phyloP scores from a whole-genome alignment of 2,797 vertebrate species.

The Cyclura pinguis region DNA sequence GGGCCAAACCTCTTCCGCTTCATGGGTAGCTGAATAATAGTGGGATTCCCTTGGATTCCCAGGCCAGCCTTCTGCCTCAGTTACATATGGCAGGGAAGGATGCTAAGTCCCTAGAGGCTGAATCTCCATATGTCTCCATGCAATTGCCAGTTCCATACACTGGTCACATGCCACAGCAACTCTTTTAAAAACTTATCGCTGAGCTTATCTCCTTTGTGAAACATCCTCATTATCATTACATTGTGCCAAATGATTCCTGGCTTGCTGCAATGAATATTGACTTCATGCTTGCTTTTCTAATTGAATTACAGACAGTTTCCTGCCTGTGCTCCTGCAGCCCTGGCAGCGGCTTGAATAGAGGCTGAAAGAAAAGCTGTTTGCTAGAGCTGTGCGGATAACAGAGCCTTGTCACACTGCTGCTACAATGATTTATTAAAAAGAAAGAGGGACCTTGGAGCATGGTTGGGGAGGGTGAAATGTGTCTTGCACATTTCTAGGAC shows the following conservation, averaged over 20 bases:
- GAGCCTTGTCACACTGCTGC: conserved; percentile 78
- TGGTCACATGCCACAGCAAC: conserved; percentile 66
- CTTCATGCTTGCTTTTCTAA: conserved; percentile 85
- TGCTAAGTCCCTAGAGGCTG: conserved; percentile 65
- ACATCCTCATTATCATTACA: conserved; percentile 83
- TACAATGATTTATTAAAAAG: conserved; percentile 83
- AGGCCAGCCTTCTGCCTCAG: conserved; percentile 67
- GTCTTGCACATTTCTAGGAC: conserved; percentile 68
- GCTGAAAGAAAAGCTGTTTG: conserved; percentile 83
- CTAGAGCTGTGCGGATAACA: conserved; percentile 80
- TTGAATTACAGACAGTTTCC: conserved; percentile 82
- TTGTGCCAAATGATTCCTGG: conserved; percentile 72
- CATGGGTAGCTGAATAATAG: conserved; percentile 48
- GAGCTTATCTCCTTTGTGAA: conserved; percentile 75
- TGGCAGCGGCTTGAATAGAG: conserved; percentile 80
- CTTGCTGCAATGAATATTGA: conserved; percentile 80
- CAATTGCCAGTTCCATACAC: conserved; percentile 69
- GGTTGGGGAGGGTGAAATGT: conserved; percentile 71
- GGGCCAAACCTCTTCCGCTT: conserved; percentile 47
- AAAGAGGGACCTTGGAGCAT: conserved; percentile 69
- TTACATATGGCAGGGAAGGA: conserved; percentile 75
- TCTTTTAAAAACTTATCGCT: conserved; percentile 79
- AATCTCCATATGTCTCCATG: conserved; percentile 65
- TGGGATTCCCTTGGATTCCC: conserved; percentile 72
- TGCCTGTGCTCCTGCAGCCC: conserved; percentile 74